Conservation (phyloP, 2,113 vertebrate species). For the Gymnarchus niloticus region DNA sequence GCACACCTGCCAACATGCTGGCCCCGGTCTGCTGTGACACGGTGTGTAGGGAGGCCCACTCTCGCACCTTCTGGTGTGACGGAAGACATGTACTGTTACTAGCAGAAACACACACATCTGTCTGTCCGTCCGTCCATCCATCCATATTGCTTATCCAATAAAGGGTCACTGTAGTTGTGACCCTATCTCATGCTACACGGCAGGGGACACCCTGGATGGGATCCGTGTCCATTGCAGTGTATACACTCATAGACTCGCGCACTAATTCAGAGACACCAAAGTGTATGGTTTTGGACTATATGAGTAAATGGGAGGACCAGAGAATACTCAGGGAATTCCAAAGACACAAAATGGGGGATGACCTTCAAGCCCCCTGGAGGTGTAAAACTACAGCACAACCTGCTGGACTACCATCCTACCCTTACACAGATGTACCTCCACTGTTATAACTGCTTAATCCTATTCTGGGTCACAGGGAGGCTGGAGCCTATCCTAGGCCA, state of each 20-base stretch:
- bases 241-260: background rate
- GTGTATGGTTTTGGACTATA: too few species aligned
- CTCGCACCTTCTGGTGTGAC: background rate
- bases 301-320: background rate
- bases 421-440: too few species aligned
- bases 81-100: background rate
- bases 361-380: background rate
- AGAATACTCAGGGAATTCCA: background rate
- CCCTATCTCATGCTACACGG: background rate
- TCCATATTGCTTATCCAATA: background rate
- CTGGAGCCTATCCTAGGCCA: too few species aligned
- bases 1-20: constrained; percentile 69
- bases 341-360: background rate
- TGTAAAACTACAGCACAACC: background rate
- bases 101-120: background rate
- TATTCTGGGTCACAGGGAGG: too few species aligned
- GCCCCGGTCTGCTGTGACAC: constrained; percentile 73
- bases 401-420: too few species aligned
- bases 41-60: constrained; percentile 52
- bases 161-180: background rate
- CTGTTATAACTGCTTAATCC: too few species aligned
- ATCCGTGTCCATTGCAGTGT: background rate
- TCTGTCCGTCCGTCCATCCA: background rate
- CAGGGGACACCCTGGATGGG: background rate
- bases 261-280: background rate